Evolutionary conservation across 2,797 vertebrate species (phyloP), one percentile per base, ranked within the genome.

Genomic region (Poecilia wingei): DNA sequence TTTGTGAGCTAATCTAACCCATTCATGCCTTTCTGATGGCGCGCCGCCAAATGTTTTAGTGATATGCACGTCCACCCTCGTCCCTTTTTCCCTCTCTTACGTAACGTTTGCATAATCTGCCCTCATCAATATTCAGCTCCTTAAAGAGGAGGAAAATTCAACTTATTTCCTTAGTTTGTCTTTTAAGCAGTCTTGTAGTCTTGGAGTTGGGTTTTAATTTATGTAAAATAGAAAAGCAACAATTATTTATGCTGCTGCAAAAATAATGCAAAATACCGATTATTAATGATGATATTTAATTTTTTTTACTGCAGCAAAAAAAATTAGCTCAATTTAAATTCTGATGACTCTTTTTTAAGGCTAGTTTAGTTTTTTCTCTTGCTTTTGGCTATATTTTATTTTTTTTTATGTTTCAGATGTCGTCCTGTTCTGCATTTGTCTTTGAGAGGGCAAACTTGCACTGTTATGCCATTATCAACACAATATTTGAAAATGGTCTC

Each of bases 1-100:
- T 33, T 28, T 82, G 78, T 76, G 77, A 82, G 77, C 86, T 86
- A 88, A 92, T 91, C 77, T 89, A 73, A 83, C 46, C 61, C 72
- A 74, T 82, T 84, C 84, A 75, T 80, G 76, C 61, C 49, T 72
- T 79, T 77, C 55, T 76, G 74, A 75, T 82, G 79, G 41, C 39
- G 3, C 28, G 9, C 16, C 49, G 75, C 36, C 78, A 76, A 78
- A 78, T 77, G 66, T 76, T 82, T 75, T 72, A 66, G 82, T 77
- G 78, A 84, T 57, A 70, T 46, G 28, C 75, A 75, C 36, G 6
- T 70, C 78, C 79, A 36, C 80, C 82, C 13, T 68, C 80, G 77
- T 81, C 72, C 69, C 57, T 82, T 75, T 66, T 7, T 61, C 3
- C 4, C 18, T 66, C 18, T 33, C 0, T 79, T 74, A 55, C 49